Evolutionary conservation across 2,113 vertebrate species (phyloP).

Genomic region (Pogona vitticeps): DNA sequence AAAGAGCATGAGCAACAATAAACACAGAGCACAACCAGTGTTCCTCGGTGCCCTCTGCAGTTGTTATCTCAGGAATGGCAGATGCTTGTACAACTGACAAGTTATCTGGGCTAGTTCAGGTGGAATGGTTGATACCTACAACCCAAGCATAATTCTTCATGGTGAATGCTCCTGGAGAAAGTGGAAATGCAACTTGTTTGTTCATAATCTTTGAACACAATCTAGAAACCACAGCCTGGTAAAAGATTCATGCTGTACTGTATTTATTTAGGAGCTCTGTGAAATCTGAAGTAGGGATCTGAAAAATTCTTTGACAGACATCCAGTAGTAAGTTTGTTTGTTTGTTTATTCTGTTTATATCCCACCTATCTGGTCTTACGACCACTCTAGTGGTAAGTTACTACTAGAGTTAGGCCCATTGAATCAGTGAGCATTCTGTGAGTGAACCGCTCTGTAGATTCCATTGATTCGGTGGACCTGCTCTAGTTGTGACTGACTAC

Average conservation of each 20-base stretch:
- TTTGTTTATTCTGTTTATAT: too few species aligned
- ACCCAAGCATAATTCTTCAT: background rate
- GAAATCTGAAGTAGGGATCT: background rate
- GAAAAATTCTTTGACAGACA: background rate
- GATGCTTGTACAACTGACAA: background rate
- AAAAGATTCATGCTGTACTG: background rate
- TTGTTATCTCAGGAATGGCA: background rate
- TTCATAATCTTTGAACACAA: background rate
- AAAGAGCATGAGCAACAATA: slow-evolving; percentile 6
- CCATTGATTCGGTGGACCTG: too few species aligned
- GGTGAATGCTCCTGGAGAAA: background rate
- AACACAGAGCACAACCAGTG: background rate
- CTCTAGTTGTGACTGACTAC: too few species aligned
- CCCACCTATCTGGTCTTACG: too few species aligned
- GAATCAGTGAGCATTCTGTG: too few species aligned
- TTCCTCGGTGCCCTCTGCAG: background rate
- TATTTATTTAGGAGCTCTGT: background rate
- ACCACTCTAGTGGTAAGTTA: too few species aligned
- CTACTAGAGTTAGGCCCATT: too few species aligned
- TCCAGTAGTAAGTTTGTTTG: too few species aligned
- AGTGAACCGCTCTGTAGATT: too few species aligned
- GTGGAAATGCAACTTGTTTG: too few species aligned
- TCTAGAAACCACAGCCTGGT: background rate
- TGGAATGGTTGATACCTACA: background rate
- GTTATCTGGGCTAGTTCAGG: background rate